A percentile compares a stretch with the other conserved stretches of the same genome.
Conservation (phyloP, 2,888 invertebrate species). For the Scelioninae gen. 1 region DNA sequence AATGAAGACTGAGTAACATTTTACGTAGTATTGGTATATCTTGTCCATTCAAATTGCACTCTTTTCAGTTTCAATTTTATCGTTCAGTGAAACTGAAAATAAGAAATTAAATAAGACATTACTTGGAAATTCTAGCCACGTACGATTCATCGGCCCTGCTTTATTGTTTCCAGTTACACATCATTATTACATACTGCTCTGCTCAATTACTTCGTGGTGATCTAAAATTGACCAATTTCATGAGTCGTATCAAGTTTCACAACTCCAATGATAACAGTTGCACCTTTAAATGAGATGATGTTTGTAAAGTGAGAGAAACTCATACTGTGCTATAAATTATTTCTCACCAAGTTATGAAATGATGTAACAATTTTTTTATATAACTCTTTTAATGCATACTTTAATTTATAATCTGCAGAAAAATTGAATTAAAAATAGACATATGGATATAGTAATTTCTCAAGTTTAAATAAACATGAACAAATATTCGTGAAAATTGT, state of each 20-base stretch:
- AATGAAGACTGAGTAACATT: background rate
- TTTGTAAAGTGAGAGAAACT: background rate
- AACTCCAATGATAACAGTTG: conserved; percentile 21
- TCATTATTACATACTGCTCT: conserved; percentile 15
- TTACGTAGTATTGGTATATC: background rate
- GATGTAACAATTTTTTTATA: no score
- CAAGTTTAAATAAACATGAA: no score
- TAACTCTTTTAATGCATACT: no score
- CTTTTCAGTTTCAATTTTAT: background rate
- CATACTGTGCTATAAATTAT: no score
- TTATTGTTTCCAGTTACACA: conserved; percentile 12
- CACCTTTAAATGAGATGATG: conserved; percentile 25
- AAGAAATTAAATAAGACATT: background rate
- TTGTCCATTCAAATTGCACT: background rate
- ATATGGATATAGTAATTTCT: no score
- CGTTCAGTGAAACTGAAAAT: background rate
- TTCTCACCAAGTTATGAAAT: no score
- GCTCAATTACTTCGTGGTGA: conserved; percentile 10
- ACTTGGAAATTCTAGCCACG: background rate
- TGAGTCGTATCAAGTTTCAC: conserved; percentile 17
- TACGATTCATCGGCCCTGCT: background rate
- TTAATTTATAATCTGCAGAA: no score
- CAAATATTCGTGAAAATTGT: no score
- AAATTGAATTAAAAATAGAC: no score
- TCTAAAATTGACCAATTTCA: conserved; percentile 23